Base-by-base conservation (phyloP, 2,888 invertebrate species). In the Stenodema calcarata region DNA sequence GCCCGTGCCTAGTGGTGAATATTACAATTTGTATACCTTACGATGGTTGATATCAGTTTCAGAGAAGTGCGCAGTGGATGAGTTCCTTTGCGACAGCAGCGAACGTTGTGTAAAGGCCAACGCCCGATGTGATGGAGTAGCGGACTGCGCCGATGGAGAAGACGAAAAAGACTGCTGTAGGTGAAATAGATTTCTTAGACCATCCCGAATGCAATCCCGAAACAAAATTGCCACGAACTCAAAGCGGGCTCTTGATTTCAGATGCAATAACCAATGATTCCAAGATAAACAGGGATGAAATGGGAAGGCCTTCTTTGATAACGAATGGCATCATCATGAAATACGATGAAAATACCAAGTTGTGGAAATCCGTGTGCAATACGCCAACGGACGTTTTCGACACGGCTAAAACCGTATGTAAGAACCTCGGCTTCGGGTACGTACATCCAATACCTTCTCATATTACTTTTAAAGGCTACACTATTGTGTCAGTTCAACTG, bases 141-240 rank as follows among this genome's bases (percentile, higher is more conserved):
- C 91, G 0, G 94, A 96, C 89, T 96, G 96, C 90, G 92, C 92
- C 23, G 91, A 93, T 88, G 93, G 93, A 35, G 96, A 96, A 91
- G 97, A 97, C 90, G 97, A 97, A 92, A 90, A 93, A 81, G 94
- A 96, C 90, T 97, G 97, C 90, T 93, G 96, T 96, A 91, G 93
- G 95, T 91, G 86, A 3, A 27, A 35, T 41, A 35, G 35, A 35
- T 35, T 7, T 35, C 35, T 35, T 42, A 42, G 47, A 9, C 16
- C 12, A 12, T 47, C 3, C 12, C 12, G 1, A 16, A 12, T 47
- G 12, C 12, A 12, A 14, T 47, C 16, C 47, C 14, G 7, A 47
- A 16, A 2, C 12, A 16, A 47, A 47, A 47, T 47, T 12, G 12
- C 47, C 47, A 47, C 47, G 16, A 35, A 35, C 35, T 4, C 2